phyloP scores from a whole-genome alignment of 2,797 vertebrate species.

The Apodemus agrarius region DNA sequence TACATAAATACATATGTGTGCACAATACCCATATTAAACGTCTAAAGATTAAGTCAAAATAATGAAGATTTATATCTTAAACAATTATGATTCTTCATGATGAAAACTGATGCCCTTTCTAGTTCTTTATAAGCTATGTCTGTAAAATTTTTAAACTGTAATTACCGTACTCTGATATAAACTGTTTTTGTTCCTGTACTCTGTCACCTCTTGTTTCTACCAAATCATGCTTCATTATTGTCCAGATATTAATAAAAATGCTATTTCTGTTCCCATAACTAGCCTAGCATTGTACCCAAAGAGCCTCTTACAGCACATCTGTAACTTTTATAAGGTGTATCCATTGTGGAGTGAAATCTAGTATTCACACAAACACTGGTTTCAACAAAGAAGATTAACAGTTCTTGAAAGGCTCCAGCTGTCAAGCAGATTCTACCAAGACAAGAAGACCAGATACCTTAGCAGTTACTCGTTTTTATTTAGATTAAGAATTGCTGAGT shows the following conservation, averaged over 20 bases:
- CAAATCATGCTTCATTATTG: background rate
- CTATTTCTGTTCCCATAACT: background rate
- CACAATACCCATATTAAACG: background rate
- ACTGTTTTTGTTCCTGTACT: background rate
- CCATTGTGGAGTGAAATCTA: background rate
- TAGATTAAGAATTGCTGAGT: background rate
- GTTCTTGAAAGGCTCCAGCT: background rate
- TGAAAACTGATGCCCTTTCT: background rate
- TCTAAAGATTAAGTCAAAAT: background rate
- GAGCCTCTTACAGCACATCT: background rate
- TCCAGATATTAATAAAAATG: background rate
- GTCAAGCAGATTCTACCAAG: background rate
- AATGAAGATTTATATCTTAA: background rate
- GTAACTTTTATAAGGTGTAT: background rate
- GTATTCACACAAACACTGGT: background rate
- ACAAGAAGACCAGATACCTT: background rate
- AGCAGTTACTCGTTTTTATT: background rate
- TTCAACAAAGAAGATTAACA: background rate
- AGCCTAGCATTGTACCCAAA: background rate
- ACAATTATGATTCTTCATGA: background rate
- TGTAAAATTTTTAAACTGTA: background rate
- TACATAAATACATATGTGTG: rapidly evolving
- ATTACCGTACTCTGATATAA: rapidly evolving
- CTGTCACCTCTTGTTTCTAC: background rate
- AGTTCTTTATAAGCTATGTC: background rate